phyloP scores from a whole-genome alignment of 2,888 invertebrate species.

The Carabus problematicus region DNA sequence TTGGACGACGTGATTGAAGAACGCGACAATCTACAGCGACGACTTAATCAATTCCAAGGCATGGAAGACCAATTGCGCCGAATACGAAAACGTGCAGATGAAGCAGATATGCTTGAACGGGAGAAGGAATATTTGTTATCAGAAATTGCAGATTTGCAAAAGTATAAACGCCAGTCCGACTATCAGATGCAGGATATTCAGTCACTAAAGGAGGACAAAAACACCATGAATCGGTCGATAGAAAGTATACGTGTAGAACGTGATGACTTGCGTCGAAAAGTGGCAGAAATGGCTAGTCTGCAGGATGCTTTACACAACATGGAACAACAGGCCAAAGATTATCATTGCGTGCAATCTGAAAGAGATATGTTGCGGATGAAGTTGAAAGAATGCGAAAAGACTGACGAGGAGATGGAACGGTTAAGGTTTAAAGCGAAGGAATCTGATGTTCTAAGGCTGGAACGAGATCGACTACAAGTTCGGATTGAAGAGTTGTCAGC shows the following conservation, averaged over 20 bases:
- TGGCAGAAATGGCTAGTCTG: slow-evolving; percentile 49
- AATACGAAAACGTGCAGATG: slow-evolving; percentile 16
- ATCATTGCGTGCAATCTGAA: slow-evolving; percentile 41
- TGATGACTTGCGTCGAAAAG: slow-evolving; percentile 55
- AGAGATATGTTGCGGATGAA: slow-evolving; percentile 47
- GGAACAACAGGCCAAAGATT: slow-evolving; percentile 39
- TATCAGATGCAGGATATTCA: slow-evolving; percentile 10
- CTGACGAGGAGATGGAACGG: slow-evolving; percentile 47
- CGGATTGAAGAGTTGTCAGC: slow-evolving; percentile 51
- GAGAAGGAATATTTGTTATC: slow-evolving; percentile 13
- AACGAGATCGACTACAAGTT: slow-evolving; percentile 51
- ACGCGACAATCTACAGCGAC: slow-evolving; percentile 50
- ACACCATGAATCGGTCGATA: slow-evolving; percentile 45
- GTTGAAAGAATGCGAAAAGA: slow-evolving; percentile 42
- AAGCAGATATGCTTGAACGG: slow-evolving; percentile 17
- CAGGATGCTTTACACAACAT: slow-evolving; percentile 46
- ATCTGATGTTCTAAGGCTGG: slow-evolving; percentile 53
- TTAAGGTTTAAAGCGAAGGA: slow-evolving; percentile 51
- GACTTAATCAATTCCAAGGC: slow-evolving; percentile 46
- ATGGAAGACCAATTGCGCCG: slow-evolving; percentile 8
- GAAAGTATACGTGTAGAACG: slow-evolving; percentile 55
- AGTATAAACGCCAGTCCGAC: slow-evolving; percentile 1
- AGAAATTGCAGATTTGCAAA: slow-evolving; percentile 14
- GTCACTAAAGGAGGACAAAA: slow-evolving; percentile 18
- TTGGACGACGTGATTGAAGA: slow-evolving; percentile 51